These are phyloP conservation scores for Peromyscus melanophrys DNA, from an alignment of 2,797 vertebrate genomes.

Conservation along the genomic window DNA sequence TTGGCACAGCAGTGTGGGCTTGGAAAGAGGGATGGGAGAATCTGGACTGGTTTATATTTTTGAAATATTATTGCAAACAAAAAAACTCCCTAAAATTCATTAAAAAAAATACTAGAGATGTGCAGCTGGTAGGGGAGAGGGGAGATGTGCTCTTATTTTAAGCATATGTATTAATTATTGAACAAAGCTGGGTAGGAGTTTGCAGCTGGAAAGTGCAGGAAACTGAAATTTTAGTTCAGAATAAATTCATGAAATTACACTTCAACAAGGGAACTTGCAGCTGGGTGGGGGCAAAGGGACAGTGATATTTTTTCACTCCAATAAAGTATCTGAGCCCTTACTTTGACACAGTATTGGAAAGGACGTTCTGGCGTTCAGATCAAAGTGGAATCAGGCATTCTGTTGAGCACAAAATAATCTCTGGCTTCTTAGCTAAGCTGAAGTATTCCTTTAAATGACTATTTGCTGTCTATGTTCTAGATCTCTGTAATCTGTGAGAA, in stretches of 20 bases:
- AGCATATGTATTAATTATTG: conserved; percentile 75
- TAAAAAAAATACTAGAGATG: conserved; percentile 41
- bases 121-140: conserved; percentile 63
- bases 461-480: conserved; percentile 69
- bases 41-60: conserved; percentile 33
- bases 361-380: conserved; percentile 74
- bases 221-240: conserved; percentile 71
- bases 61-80: conserved; percentile 68
- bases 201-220: conserved; percentile 80
- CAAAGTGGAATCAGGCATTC: conserved; percentile 77
- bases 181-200: conserved; percentile 69
- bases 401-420: conserved; percentile 42
- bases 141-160: conserved; percentile 69
- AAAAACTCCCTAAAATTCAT: conserved; percentile 52
- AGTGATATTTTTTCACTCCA: conserved; percentile 76
- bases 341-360: conserved; percentile 64
- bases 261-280: conserved; percentile 76
- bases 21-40: conserved; percentile 19
- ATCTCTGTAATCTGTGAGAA: conserved; percentile 67
- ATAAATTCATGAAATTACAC: conserved; percentile 79
- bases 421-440: conserved; percentile 52
- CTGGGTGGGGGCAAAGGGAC: conserved; percentile 71
- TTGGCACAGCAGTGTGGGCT: not conserved
- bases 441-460: conserved; percentile 72
- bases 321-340: conserved; percentile 67